These are phyloP conservation scores for Polypedilum vanderplanki DNA, from an alignment of 1,140 invertebrate species.

Conservation along the genomic window DNA sequence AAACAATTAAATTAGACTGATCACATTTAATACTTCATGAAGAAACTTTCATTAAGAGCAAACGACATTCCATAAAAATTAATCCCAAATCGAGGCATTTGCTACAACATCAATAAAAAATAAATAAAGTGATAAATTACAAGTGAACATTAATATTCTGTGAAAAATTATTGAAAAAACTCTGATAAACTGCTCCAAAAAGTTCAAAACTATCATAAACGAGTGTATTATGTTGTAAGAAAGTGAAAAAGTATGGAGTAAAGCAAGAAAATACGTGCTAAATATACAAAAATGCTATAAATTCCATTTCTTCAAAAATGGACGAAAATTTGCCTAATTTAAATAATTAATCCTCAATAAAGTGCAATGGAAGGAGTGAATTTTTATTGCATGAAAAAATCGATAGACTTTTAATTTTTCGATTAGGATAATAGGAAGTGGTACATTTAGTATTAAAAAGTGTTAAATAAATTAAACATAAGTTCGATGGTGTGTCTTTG, in stretches of 20 bases:
- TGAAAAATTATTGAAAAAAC: constrained; percentile 22
- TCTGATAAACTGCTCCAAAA: background rate
- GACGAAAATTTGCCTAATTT: constrained; percentile 29
- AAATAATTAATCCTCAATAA: constrained; percentile 29
- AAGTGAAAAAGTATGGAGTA: background rate
- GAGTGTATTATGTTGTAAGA: background rate
- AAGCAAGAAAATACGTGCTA: background rate
- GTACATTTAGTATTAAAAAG: background rate
- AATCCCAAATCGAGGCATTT: background rate
- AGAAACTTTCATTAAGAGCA: background rate
- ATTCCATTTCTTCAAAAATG: constrained; percentile 25
- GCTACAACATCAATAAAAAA: constrained; percentile 25
- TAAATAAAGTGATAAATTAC: constrained; percentile 29
- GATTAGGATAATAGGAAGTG: background rate
- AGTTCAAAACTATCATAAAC: background rate
- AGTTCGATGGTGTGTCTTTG: constrained; percentile 6
- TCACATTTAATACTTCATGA: background rate
- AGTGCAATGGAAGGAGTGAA: constrained; percentile 26
- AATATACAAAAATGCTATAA: constrained; percentile 10
- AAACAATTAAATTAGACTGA: background rate
- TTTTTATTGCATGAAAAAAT: constrained; percentile 28
- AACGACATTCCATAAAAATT: background rate
- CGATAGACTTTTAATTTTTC: constrained; percentile 10
- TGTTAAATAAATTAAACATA: constrained; percentile 29
- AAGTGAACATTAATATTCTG: constrained; percentile 23